These are phyloP conservation scores for Salticus scenicus DNA, from an alignment of 2,888 invertebrate species.

Conservation along the genomic window DNA sequence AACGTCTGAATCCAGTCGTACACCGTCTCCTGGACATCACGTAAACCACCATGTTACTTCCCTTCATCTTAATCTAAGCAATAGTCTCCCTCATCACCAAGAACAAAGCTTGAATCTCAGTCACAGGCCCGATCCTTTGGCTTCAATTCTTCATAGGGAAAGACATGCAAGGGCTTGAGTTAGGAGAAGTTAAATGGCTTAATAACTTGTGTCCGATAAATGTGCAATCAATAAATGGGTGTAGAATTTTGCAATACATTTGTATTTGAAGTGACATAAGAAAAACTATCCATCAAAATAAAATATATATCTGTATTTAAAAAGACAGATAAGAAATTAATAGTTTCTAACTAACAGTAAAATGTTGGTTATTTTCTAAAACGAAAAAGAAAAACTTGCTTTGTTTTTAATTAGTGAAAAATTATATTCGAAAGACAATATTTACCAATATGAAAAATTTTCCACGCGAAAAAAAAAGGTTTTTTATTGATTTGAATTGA, in stretches of 20 bases:
- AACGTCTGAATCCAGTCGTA: slow-evolving; percentile 69
- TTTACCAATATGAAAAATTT: too few relatives aligned
- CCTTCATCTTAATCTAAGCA: slow-evolving; percentile 33
- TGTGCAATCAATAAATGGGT: background rate
- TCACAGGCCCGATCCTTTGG: slow-evolving; percentile 51
- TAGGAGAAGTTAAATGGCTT: background rate
- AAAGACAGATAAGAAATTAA: too few relatives aligned
- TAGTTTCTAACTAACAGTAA: too few relatives aligned
- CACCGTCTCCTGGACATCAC: slow-evolving; percentile 51
- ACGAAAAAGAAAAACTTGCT: too few relatives aligned
- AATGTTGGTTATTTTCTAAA: too few relatives aligned
- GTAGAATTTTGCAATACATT: background rate
- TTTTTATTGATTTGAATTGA: too few relatives aligned
- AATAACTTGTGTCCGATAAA: background rate
- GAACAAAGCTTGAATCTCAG: slow-evolving; percentile 33
- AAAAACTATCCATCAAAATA: too few relatives aligned
- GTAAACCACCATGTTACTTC: slow-evolving; percentile 36
- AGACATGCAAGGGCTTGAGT: slow-evolving; percentile 29
- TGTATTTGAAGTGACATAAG: too few relatives aligned
- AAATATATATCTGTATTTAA: too few relatives aligned
- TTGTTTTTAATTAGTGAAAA: too few relatives aligned
- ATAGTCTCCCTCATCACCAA: slow-evolving; percentile 14
- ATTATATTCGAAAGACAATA: too few relatives aligned
- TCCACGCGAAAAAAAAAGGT: too few relatives aligned
- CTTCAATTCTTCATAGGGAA: slow-evolving; percentile 50